Evolutionary conservation across 2,113 vertebrate species (phyloP).

Genomic region (Cyanoderma ruficeps): DNA sequence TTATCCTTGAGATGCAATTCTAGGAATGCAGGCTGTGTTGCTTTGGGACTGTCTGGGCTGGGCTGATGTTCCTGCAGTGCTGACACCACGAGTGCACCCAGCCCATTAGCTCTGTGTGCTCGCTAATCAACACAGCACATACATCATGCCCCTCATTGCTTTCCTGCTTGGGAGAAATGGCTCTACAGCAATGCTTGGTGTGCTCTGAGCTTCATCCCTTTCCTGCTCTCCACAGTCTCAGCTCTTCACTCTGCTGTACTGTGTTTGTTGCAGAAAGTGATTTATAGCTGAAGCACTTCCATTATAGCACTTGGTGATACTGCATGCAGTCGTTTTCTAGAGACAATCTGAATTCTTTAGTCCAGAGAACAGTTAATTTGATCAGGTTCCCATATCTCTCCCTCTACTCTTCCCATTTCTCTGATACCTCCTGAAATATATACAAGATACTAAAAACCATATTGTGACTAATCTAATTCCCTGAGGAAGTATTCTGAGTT

Average conservation of each 20-base stretch:
- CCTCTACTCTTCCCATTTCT: neutral
- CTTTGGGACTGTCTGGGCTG: slow-evolving; percentile 29
- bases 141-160: neutral
- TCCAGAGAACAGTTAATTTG: neutral
- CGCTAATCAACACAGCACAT: neutral
- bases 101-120: slow-evolving; percentile 38
- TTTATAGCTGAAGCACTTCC: neutral
- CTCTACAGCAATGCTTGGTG: neutral
- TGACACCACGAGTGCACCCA: neutral
- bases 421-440: neutral
- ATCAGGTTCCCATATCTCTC: neutral
- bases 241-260: neutral
- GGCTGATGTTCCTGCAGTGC: neutral
- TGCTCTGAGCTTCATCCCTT: neutral
- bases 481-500: neutral
- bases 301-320: neutral
- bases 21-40: slow-evolving; percentile 8
- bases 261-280: neutral
- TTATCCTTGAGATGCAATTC: slow-evolving; percentile 42
- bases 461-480: neutral
- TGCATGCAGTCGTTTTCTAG: neutral
- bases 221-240: neutral
- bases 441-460: neutral
- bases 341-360: neutral
- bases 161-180: neutral